Conservation (phyloP, 2,888 invertebrate species). For the Anorthoa munda region DNA sequence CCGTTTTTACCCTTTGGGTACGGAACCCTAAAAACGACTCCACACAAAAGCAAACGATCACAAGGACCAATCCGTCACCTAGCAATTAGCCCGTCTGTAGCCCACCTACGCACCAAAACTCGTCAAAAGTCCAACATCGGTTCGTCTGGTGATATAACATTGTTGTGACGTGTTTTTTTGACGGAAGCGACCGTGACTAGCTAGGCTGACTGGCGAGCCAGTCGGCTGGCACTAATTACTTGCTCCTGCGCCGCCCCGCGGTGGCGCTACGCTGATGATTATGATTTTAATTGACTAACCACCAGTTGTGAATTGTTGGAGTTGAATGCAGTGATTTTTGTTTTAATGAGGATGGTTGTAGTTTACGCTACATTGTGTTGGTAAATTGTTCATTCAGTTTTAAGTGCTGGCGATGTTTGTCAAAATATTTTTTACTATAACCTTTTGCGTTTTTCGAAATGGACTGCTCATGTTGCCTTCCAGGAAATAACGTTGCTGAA, state of each 20-base stretch:
- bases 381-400: neutral
- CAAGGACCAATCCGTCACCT: slow-evolving; percentile 35
- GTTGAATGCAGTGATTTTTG: slow-evolving; percentile 51
- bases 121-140: slow-evolving; percentile 43
- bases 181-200: slow-evolving; percentile 66
- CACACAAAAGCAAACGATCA: slow-evolving; percentile 5
- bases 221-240: slow-evolving; percentile 63
- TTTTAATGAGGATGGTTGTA: slow-evolving; percentile 27
- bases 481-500: too few species aligned
- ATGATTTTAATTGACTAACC: slow-evolving; percentile 65
- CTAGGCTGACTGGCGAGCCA: slow-evolving; percentile 57
- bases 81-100: slow-evolving; percentile 43
- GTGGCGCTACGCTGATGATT: slow-evolving; percentile 66
- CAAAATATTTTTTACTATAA: neutral
- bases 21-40: too few species aligned
- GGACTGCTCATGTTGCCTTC: too few species aligned
- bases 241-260: slow-evolving; percentile 52
- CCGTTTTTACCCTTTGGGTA: too few species aligned
- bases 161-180: slow-evolving; percentile 67
- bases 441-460: too few species aligned
- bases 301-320: slow-evolving; percentile 56
- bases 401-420: neutral
- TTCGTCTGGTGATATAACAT: slow-evolving; percentile 57
- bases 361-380: slow-evolving; percentile 5
- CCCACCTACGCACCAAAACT: slow-evolving; percentile 49